phyloP scores from a whole-genome alignment of 35 echinoderm and acorn worm species.

The Acanthaster planci region DNA sequence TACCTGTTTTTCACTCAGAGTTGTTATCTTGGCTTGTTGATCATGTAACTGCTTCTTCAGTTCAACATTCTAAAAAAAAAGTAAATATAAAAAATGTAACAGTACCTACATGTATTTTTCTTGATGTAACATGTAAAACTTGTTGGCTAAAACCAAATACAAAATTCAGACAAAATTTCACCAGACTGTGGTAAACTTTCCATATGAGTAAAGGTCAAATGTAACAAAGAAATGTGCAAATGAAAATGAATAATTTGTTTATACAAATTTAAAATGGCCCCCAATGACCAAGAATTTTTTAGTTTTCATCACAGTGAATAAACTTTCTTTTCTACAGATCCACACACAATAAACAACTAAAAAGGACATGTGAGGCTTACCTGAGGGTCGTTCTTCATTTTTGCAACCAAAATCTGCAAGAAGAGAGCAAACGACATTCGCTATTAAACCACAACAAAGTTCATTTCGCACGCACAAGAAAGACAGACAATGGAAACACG shows the following conservation, averaged over 20 bases:
- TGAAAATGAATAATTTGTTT: neutral
- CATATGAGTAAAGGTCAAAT: too few species aligned
- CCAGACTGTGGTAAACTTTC: too few species aligned
- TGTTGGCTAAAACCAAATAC: too few species aligned
- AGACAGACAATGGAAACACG: conserved; percentile 15
- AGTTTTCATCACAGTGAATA: neutral
- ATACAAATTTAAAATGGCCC: neutral
- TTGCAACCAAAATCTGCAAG: conserved; percentile 86
- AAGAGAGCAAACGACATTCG: conserved; percentile 23
- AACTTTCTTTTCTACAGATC: too few species aligned
- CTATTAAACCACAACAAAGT: conserved; percentile 26
- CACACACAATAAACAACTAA: neutral
- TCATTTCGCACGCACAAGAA: conserved; percentile 24
- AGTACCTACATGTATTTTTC: neutral
- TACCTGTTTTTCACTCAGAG: conserved; percentile 95
- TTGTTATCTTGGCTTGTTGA: conserved; percentile 79
- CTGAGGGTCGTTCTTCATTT: conserved; percentile 88
- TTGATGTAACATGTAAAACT: too few species aligned
- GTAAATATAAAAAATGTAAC: conserved; percentile 1
- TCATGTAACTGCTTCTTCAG: conserved; percentile 75
- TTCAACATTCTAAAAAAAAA: conserved; percentile 67
- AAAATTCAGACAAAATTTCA: neutral
- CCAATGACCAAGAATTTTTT: neutral
- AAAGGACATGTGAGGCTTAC: conserved; percentile 49
- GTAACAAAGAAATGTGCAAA: too few species aligned